Evolutionary conservation across 2,113 vertebrate species (phyloP).

Genomic region (Mionectes macconnelli): DNA sequence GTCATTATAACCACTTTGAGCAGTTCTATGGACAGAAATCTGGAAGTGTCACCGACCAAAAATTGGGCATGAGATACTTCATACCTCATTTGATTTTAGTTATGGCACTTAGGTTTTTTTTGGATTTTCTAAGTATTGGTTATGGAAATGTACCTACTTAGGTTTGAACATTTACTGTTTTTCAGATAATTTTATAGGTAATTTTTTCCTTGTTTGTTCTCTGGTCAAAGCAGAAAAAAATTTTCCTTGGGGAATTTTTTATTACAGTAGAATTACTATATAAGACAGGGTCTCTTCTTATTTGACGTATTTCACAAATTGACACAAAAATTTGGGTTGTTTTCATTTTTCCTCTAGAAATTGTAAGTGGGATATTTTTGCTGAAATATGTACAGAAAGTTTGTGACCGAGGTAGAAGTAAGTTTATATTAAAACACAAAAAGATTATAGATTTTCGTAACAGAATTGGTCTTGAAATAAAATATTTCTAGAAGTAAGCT

Average conservation of each 20-base stretch:
- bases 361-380: neutral
- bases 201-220: neutral
- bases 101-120: neutral
- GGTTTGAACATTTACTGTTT: neutral
- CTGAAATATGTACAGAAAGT: neutral
- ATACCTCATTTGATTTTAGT: neutral
- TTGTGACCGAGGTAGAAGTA: neutral
- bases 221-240: neutral
- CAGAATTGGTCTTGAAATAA: neutral
- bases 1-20: neutral
- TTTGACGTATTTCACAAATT: neutral
- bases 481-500: neutral
- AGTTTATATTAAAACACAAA: neutral
- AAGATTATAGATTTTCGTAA: neutral
- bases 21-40: neutral
- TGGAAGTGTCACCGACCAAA: neutral
- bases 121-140: neutral
- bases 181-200: neutral
- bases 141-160: neutral
- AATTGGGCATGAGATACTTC: neutral
- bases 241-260: neutral
- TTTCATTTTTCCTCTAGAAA: neutral
- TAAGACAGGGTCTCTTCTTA: too few species aligned
- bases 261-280: neutral
- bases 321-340: fast-evolving